Base-by-base conservation (phyloP, 2,888 invertebrate genomes). In the Agrochola lychnidis region DNA sequence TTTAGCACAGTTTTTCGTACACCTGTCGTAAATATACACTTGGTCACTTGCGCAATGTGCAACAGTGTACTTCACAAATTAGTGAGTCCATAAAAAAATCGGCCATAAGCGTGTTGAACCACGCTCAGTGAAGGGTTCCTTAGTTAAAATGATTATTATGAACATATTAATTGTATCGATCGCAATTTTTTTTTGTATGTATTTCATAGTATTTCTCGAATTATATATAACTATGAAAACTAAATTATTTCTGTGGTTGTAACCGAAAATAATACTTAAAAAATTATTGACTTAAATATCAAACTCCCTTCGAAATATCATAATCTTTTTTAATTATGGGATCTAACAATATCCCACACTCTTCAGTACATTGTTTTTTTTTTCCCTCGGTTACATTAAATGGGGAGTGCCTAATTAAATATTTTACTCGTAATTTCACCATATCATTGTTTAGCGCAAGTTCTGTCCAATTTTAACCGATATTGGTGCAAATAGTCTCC, bases 11-110 rank as follows among this genome's bases (percentile, higher is more conserved):
- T 70, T 73, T 73, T 73, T 69, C 45, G 25, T n/a, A 30, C 68
- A 76, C 71, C 64, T 71, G 68, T 22, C 16, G 25, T 70, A 25
- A 56, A 45, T 25, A 36, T 51, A 63, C 36, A 61, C 56, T 45
- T 45, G 45, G 45, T 14, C 4, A 45, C 45, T 81, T 73, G 73
- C 70, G 61, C 64, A 77, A 81, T 40, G 12, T 51, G 25, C 16
- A 45, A 66, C 10, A 45, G 76, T 84, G 61, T 84, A 73, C 78
- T 73, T 72, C 71, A 79, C 72, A 78, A 85, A 89, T 89, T 89
- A 89, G 86, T 83, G 78, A 74, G 78, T 70, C 79, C 81, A 83
- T 85, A 87, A 84, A 67, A 25, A 59, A n/a, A n/a, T 6, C 1
- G 16, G 1, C 4, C 2, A 6, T 19, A 0, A 6, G 6, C 40